Base-by-base conservation (phyloP, 2,888 invertebrate species). In the Lathronympha strigana region DNA sequence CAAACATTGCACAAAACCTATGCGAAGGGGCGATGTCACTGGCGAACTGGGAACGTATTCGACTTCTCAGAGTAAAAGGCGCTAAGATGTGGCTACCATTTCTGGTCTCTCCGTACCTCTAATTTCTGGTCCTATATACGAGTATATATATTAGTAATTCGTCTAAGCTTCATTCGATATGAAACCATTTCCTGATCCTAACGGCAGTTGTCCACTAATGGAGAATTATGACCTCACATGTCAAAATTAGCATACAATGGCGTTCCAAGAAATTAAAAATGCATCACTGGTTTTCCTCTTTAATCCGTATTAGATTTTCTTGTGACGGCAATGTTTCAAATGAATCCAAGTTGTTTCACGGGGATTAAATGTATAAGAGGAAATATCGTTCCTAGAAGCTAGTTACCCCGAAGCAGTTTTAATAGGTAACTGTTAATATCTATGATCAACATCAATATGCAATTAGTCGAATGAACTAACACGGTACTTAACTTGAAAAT, bases 381-480 rank as follows among this genome's bases (percentile, higher is more conserved):
- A 33, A 38, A 47, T 61, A 45, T 61, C 45, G 13, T 63, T 63
- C 63, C 33, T 19, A 50, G 63, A 63, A 63, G 50, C 63, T 25
- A 23, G 49, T 40, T 33, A 31, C 45, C 31, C 5, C 33, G 13
- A 43, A n/a, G n/a, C 15, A 19, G 31, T 19, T 19, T 43, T 17
- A 36, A 23, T 25, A 5, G 40, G 8, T 17, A 8, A 17, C 3
- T 17, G 15, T 1, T 13, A 11, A 31, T 17, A 1, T 8, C 3
- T 13, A 31, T n/a, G n/a, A n/a, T n/a, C n/a, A n/a, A n/a, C n/a
- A n/a, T n/a, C n/a, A n/a, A n/a, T n/a, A n/a, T n/a, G n/a, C n/a
- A n/a, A n/a, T n/a, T n/a, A n/a, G n/a, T n/a, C n/a, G n/a, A n/a
- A n/a, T n/a, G n/a, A n/a, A n/a, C n/a, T n/a, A n/a, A n/a, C n/a